Percentiles rank a stretch among this genome's conserved stretches.
Conservation (phyloP, 2,113 vertebrate species). For the Barnardius zonarius region DNA sequence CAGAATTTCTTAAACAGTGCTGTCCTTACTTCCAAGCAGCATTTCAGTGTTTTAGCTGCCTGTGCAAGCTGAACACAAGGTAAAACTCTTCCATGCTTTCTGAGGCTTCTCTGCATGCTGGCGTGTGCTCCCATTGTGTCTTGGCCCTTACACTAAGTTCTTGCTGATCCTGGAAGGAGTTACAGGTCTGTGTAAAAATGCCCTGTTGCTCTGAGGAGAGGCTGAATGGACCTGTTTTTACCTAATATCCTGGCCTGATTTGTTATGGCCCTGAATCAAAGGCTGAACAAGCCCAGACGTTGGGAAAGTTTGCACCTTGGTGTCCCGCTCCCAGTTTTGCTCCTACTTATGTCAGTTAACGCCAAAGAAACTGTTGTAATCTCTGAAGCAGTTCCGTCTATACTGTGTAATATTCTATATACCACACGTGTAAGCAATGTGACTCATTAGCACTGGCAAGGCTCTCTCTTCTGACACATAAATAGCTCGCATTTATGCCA, state of each 20-base stretch:
- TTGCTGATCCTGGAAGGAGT: not conserved
- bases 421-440: not conserved
- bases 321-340: not conserved
- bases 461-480: not conserved
- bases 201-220: not conserved
- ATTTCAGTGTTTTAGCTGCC: not conserved
- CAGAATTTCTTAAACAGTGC: not conserved
- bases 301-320: not conserved
- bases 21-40: not conserved
- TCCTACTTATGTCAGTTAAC: not conserved
- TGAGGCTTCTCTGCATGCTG: not conserved
- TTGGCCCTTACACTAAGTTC: not conserved
- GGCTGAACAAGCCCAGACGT: not conserved
- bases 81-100: not conserved
- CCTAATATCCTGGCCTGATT: not conserved
- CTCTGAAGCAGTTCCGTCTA: not conserved
- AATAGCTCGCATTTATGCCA: not conserved
- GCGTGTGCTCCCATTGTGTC: not conserved
- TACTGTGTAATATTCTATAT: no score
- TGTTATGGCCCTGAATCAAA: not conserved
- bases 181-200: not conserved
- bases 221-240: not conserved
- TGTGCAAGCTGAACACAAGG: not conserved
- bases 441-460: not conserved
- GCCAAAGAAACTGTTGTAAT: not conserved